These are phyloP conservation scores for Pachymerium ferrugineum DNA, from an alignment of 2,888 invertebrate genomes.

Conservation along the genomic window DNA sequence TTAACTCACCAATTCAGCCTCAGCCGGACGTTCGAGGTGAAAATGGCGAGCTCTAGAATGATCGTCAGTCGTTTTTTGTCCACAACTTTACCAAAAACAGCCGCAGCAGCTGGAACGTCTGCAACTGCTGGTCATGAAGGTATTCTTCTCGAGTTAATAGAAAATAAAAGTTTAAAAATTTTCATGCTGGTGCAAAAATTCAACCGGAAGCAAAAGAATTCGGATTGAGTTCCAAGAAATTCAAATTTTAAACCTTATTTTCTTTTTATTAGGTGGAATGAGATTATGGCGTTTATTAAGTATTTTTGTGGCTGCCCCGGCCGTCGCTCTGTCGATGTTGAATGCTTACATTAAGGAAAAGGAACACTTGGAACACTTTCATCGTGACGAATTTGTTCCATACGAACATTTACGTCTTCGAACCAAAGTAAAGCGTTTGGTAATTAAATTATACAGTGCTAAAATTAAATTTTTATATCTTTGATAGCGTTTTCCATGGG, in stretches of 20 bases:
- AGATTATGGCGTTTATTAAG: neutral
- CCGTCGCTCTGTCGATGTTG: neutral
- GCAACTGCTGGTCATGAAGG: neutral
- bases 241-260: neutral
- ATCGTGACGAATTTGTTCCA: neutral
- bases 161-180: no score
- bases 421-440: no score
- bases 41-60: neutral
- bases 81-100: neutral
- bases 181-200: no score
- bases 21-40: no score
- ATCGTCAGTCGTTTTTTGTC: neutral
- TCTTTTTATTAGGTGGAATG: neutral
- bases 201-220: neutral
- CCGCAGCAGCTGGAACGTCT: neutral
- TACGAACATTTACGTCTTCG: neutral
- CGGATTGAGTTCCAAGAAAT: neutral
- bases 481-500: conserved; percentile 80
- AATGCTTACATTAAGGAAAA: neutral
- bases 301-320: neutral
- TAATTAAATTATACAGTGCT: no score
- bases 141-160: no score
- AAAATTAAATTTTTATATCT: conserved; percentile 42
- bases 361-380: neutral
- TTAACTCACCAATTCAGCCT: no score